phyloP scores from a whole-genome alignment of 2,797 vertebrate genomes.

The Heteromormyrus szaboi region DNA sequence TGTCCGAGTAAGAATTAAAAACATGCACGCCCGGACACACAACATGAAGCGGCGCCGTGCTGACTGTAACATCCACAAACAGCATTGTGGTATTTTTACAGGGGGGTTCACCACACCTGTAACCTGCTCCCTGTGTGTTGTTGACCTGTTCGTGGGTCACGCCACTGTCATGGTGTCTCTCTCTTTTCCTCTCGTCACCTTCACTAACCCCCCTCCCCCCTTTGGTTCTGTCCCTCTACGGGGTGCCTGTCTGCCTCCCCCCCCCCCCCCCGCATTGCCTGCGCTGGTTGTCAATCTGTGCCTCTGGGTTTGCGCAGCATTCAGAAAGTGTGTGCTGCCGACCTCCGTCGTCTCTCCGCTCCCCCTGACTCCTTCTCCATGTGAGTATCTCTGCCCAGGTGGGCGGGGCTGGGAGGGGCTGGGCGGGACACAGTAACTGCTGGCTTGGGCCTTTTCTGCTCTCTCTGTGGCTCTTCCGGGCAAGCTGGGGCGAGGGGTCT shows the following conservation, averaged over 20 bases:
- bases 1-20: neutral
- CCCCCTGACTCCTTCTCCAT: constrained; percentile 97
- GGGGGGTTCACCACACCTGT: neutral
- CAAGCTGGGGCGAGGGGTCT: neutral
- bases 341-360: constrained; percentile 95
- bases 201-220: constrained; percentile 9
- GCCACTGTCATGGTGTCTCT: constrained; percentile 67
- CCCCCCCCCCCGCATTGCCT: constrained; percentile 16
- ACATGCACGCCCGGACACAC: neutral
- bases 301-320: constrained; percentile 66
- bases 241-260: constrained; percentile 11
- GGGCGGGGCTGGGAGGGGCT: neutral
- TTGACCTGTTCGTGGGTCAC: constrained; percentile 41
- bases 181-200: constrained; percentile 42
- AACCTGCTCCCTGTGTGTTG: constrained; percentile 10
- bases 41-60: neutral
- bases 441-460: neutral
- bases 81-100: neutral
- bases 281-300: constrained; percentile 35
- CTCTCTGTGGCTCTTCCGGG: neutral
- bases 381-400: constrained; percentile 76
- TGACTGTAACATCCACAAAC: neutral
- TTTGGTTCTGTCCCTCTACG: constrained; percentile 28
- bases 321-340: constrained; percentile 95
- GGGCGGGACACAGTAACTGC: neutral